Evolutionary conservation across 2,888 invertebrate genomes (phyloP).

Genomic region (Platycnemis pennipes): DNA sequence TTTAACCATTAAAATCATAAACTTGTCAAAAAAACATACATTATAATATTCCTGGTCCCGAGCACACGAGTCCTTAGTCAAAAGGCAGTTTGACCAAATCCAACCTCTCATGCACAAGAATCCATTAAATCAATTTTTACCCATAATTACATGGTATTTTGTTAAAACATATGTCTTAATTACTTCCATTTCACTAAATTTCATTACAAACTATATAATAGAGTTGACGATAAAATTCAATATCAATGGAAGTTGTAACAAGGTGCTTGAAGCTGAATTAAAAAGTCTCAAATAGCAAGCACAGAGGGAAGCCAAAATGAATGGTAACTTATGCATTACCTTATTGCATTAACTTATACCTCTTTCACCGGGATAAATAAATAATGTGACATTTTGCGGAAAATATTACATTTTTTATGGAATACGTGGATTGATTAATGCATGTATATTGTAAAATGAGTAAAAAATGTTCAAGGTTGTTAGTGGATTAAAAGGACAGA

Average conservation of each 20-base stretch:
- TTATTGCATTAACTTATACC: neutral
- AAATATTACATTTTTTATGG: neutral
- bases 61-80: conserved; percentile 41
- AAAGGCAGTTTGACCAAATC: neutral
- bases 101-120: neutral
- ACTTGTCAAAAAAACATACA: neutral
- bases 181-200: neutral
- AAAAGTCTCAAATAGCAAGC: neutral
- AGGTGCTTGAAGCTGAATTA: neutral
- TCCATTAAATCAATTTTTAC: neutral
- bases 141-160: neutral
- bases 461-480: neutral
- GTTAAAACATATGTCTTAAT: neutral
- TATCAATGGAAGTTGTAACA: neutral
- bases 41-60: conserved; percentile 40
- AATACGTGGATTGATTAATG: neutral
- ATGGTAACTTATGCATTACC: no score
- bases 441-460: neutral
- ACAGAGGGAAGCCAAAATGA: neutral
- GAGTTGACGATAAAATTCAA: neutral
- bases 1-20: neutral
- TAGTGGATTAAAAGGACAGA: neutral
- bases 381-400: neutral
- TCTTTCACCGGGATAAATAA: neutral
- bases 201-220: neutral